These are phyloP conservation scores for Hyposoter dolosus DNA, from an alignment of 2,888 invertebrate genomes.

Conservation along the genomic window DNA sequence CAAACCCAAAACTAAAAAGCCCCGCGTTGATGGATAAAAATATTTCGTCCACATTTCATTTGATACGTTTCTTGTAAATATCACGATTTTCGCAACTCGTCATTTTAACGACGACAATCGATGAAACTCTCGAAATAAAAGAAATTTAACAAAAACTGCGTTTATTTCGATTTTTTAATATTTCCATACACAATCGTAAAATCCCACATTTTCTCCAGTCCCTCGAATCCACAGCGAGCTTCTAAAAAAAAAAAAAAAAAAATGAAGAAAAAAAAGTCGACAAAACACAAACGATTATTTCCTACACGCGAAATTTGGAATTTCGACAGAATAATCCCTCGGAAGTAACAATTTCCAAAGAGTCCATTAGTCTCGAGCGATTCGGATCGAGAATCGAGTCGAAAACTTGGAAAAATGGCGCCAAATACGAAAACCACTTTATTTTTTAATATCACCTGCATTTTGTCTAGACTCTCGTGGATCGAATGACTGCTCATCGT, in stretches of 20 bases:
- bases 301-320: no score
- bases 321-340: no score
- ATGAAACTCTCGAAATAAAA: neutral
- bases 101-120: neutral
- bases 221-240: no score
- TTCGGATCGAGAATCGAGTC: no score
- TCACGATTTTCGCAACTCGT: conserved; percentile 2
- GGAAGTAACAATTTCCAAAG: no score
- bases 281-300: no score
- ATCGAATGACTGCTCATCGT: neutral
- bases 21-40: conserved; percentile 43
- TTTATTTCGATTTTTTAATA: neutral
- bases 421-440: neutral
- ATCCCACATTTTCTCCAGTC: no score
- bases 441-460: neutral
- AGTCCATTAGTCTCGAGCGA: no score
- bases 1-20: conserved; percentile 61
- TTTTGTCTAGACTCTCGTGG: neutral
- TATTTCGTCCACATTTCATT: neutral
- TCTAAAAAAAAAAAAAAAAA: no score
- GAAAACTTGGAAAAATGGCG: no score
- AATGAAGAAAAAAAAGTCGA: no score
- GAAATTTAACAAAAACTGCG: neutral
- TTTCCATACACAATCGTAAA: no score
- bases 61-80: conserved; percentile 40